Evolutionary conservation across 2,113 vertebrate genomes (phyloP).

Genomic region (Chrysochloris asiatica): DNA sequence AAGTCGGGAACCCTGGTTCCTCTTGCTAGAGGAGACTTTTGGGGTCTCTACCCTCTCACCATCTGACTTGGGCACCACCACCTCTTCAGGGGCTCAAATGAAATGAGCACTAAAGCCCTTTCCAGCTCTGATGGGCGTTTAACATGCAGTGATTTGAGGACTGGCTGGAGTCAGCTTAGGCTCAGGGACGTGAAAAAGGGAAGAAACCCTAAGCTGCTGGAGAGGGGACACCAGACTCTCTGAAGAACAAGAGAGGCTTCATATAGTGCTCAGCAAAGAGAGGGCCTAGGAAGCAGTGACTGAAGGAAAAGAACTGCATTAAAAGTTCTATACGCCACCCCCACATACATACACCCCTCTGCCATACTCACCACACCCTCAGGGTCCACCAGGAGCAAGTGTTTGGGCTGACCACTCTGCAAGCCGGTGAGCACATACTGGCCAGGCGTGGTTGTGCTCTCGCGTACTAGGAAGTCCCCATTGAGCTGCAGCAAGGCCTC

Average conservation of each 20-base stretch:
- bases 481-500: constrained; percentile 93
- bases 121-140: neutral
- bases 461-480: constrained; percentile 96
- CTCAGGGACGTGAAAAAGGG: neutral
- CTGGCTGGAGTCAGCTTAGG: neutral
- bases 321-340: neutral
- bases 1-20: neutral
- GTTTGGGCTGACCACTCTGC: constrained; percentile 95
- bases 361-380: constrained; percentile 94
- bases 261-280: neutral
- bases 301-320: neutral
- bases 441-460: constrained; percentile 95
- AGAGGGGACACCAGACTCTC: neutral
- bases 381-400: constrained; percentile 96
- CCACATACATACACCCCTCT: accelerated
- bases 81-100: neutral
- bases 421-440: constrained; percentile 97
- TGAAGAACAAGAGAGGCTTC: neutral
- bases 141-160: neutral
- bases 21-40: neutral
- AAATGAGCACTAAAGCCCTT: neutral
- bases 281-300: neutral
- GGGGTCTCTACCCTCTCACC: neutral
- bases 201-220: neutral
- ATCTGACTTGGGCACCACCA: neutral